Evolutionary conservation across 2,888 invertebrate species (phyloP).

Genomic region (Papilio elwesi): DNA sequence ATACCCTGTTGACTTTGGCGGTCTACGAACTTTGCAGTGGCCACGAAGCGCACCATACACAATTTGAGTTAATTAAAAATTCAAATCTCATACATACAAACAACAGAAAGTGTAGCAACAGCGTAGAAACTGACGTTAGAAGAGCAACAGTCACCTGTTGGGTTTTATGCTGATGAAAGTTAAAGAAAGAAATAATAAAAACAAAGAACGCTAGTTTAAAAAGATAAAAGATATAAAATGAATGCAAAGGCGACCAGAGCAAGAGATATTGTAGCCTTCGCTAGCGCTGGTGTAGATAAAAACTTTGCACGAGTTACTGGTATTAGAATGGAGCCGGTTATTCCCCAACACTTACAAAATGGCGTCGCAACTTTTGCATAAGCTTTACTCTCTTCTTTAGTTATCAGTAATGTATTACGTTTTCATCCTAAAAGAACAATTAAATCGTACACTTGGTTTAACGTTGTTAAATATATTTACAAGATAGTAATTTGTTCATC

Average conservation of each 20-base stretch:
- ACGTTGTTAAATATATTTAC: background rate
- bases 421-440: too few species aligned
- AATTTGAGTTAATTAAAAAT: conserved; percentile 31
- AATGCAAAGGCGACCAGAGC: background rate
- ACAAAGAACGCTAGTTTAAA: conserved; percentile 7
- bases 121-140: background rate
- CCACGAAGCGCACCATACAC: conserved; percentile 8
- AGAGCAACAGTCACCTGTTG: conserved; percentile 2
- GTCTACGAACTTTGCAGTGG: conserved; percentile 59
- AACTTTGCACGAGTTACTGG: conserved; percentile 27
- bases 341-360: conserved; percentile 19
- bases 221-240: conserved; percentile 11
- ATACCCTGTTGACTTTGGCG: conserved; percentile 53
- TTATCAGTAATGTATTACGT: background rate
- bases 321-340: conserved; percentile 18
- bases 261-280: background rate
- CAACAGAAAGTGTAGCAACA: background rate
- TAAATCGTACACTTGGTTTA: too few species aligned
- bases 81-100: conserved; percentile 9
- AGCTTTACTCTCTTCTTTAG: background rate
- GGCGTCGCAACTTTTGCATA: background rate
- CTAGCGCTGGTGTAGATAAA: conserved; percentile 27
- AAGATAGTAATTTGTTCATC: background rate
- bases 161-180: background rate
- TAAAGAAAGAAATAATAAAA: background rate